Conservation (phyloP, 37 sponge, comb jelly and placozoan genomes). For the Chondrosia reniformis region DNA sequence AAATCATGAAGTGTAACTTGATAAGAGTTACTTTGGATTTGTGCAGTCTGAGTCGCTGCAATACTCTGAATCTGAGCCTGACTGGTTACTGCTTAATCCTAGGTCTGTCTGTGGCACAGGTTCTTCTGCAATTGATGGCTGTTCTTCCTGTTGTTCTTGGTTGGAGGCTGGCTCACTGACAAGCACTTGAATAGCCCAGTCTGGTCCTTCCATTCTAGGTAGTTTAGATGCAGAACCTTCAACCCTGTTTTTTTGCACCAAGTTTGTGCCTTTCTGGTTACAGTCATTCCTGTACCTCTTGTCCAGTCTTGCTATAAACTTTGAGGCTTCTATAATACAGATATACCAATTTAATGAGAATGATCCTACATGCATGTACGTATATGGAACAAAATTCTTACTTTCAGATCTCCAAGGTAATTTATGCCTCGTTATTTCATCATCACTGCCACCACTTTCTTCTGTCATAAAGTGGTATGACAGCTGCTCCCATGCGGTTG, state of each 20-base stretch:
- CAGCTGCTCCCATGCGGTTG: neutral
- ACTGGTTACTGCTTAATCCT: too few species aligned
- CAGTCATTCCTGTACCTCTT: neutral
- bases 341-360: too few species aligned
- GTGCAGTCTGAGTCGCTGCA: too few species aligned
- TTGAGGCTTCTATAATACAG: neutral
- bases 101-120: too few species aligned
- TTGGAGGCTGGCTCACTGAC: too few species aligned
- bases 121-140: too few species aligned
- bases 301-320: constrained; percentile 9
- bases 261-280: neutral
- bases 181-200: constrained; percentile 5
- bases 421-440: constrained; percentile 4
- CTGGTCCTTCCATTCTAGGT: neutral
- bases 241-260: neutral
- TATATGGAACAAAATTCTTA: too few species aligned
- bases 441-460: constrained; percentile 7
- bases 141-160: too few species aligned
- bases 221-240: neutral
- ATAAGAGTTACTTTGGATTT: too few species aligned
- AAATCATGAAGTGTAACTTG: too few species aligned
- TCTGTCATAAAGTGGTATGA: constrained; percentile 12
- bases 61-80: too few species aligned
- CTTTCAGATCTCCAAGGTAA: constrained; percentile 13
- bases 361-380: too few species aligned